Conservation (phyloP, 2,797 vertebrate species). For the Decapterus maruadsi region DNA sequence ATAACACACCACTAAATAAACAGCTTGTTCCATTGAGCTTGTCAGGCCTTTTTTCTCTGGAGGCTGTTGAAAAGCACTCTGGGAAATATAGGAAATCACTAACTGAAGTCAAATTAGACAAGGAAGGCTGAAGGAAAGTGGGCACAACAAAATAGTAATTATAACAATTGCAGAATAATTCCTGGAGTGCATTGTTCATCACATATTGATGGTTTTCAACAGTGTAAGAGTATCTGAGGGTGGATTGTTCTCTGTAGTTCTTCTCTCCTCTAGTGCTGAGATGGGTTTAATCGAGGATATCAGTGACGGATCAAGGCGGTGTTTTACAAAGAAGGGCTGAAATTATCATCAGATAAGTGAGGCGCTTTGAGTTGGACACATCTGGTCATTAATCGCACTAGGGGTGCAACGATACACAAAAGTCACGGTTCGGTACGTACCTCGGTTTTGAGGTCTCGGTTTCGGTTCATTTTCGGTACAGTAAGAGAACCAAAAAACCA, state of each 20-base stretch:
- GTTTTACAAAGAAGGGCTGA: conserved; percentile 23
- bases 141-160: conserved; percentile 61
- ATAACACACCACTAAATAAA: conserved; percentile 38
- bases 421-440: no score
- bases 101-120: conserved; percentile 58
- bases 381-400: not conserved
- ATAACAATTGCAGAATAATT: conserved; percentile 53
- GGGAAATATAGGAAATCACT: conserved; percentile 76
- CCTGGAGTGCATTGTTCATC: conserved; percentile 59
- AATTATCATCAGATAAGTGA: conserved; percentile 13
- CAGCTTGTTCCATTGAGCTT: conserved; percentile 44
- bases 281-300: conserved; percentile 46
- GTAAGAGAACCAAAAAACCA: no score
- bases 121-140: conserved; percentile 53
- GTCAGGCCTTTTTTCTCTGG: conserved; percentile 39
- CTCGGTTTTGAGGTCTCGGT: no score
- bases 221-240: conserved; percentile 13
- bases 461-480: no score
- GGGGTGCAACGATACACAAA: no score
- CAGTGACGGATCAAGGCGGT: conserved; percentile 7
- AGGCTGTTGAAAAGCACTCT: conserved; percentile 63
- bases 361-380: not conserved
- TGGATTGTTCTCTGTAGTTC: conserved; percentile 16
- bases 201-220: conserved; percentile 50
- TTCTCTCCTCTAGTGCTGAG: conserved; percentile 21